Evolutionary conservation across 2,888 invertebrate species (phyloP), one percentile per base, ranked within the genome.

Genomic region (Oligia fasciuncula): DNA sequence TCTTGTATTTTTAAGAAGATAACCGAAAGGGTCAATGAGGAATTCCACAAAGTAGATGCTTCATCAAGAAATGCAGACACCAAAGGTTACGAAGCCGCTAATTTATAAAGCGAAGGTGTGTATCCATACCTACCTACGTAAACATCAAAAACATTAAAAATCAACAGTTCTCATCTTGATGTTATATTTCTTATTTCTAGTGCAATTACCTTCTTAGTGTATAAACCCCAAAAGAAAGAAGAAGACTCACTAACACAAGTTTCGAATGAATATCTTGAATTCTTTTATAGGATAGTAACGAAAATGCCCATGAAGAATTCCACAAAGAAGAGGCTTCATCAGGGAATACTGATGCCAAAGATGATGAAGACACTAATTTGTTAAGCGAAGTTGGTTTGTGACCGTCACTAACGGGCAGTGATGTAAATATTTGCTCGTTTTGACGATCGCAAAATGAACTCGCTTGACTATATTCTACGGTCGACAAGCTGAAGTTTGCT

Each of bases 361-460:
- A 76, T 62, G 4, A 49, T 17, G 80, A 79, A 76, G 49, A 3
- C 5, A 77, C 49, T 69, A 49, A 63, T 79, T 90, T 96, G 97
- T 97, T 96, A 95, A 94, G 96, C 97, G 97, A 97, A 95, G 97
- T 97, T 97, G 97, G 97, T 97, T 97, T 97, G 97, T 97, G 97
- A 97, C 97, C 97, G 97, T 97, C 97, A 97, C 97, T 97, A 97
- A 97, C 97, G 97, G 97, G 97, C 97, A 97, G 97, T 97, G 91
- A 89, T 85, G 49, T 67, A 46, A 70, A 75, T 90, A 90, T 96
- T 96, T 97, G 97, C 97, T 94, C 97, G 97, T 97, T 97, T 96
- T 97, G 97, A 94, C 92, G 97, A 97, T 97, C 97, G 97, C 97
- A 97, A 97, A 97, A 97, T 97, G 96, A 97, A 97, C 97, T 97